Evolutionary conservation across 2,888 invertebrate species (phyloP), one percentile per base, ranked within the genome.

Genomic region (Sinohyriopsis cumingii): DNA sequence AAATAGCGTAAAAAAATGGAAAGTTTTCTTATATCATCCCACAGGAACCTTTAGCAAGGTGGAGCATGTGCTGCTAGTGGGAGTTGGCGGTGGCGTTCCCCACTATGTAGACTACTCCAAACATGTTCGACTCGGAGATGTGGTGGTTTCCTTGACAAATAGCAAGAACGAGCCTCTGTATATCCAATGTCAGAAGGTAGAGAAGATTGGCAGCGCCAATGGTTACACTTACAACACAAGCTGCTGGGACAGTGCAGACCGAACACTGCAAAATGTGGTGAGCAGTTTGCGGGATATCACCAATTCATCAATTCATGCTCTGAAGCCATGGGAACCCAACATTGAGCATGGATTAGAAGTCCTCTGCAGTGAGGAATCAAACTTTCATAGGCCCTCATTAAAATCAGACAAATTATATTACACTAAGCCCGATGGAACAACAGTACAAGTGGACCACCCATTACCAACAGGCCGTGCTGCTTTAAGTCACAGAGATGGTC

Each of bases 1-100:
- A n/a, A 24, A 59, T 15, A 66, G n/a, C 1, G n/a, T 18, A 9
- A 56, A 65, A 5, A 55, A n/a, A n/a, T 24, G 3, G 0, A 18
- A 55, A 63, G 28, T 54, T 24, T 20, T 33, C 20, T 24, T n/a
- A 22, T 45, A 25, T 62, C n/a, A 24, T 61, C 57, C 75, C 79
- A 3, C 84, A 93, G 94, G 98, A 66, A 98, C 96, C 78, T 99
- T 99, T 92, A 97, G 96, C 90, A 86, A 89, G 68, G 95, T 98
- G 74, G 97, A 99, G 89, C 97, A 95, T 89, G 98, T 99, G 25
- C 95, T 99, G 87, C 91, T 99, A 76, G 96, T 99, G 56, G 99
- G 99, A 45, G 96, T 97, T 5, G 98, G 96, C 6, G 99, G 99
- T 18, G 99, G 97, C 3, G 97, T 99, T 60, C 98, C 99, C 0